Evolutionary conservation across 2,888 invertebrate species (phyloP), one percentile per base, ranked within the genome.

Genomic region (Drosophila nr. perissopoda): DNA sequence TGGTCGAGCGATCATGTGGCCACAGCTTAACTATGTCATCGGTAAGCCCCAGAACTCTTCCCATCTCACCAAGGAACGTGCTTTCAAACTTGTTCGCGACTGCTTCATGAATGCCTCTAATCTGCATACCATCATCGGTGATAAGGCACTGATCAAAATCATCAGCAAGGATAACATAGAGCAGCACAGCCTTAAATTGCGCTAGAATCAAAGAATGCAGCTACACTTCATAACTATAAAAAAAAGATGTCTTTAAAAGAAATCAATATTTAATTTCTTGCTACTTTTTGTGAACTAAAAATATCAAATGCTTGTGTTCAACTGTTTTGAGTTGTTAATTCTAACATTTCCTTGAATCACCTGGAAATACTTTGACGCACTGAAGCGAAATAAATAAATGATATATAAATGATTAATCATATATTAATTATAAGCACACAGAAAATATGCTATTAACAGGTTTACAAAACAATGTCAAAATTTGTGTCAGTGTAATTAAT

Each of bases 401-500:
- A 31, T 31, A 31, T 31, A 10, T 31, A 31, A 10, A 31, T 33
- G 4, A 33, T 33, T 33, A 10, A 33, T 33, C 10, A 33, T 33
- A 4, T 10, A 10, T 33, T 33, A 33, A 33, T 33, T 33, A 33
- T 33, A 10, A 33, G 10, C 33, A 10, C 6, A 13, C 21, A 46
- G 13, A 21, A 42, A 46, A 46, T 13, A 21, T 16, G 46, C 0
- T 4, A 7, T 8, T 21, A 21, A 4, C 4, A 7, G 21, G 7
- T 21, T 7, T 25, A 46, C 16, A 25, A 46, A 46, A 46, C 46
- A 25, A 21, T 21, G 21, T 7, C 7, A 21, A 46, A 21, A 21
- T 46, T 21, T 13, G 21, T 21, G 21, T 2, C 13, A 16, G 46
- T 46, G 25, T 25, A 46, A 75, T 70, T 65, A 68, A 58, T 56